Percentiles rank a stretch among this genome's conserved stretches.
Conservation (phyloP, 2,113 vertebrate species). For the Chelonoidis abingdonii region DNA sequence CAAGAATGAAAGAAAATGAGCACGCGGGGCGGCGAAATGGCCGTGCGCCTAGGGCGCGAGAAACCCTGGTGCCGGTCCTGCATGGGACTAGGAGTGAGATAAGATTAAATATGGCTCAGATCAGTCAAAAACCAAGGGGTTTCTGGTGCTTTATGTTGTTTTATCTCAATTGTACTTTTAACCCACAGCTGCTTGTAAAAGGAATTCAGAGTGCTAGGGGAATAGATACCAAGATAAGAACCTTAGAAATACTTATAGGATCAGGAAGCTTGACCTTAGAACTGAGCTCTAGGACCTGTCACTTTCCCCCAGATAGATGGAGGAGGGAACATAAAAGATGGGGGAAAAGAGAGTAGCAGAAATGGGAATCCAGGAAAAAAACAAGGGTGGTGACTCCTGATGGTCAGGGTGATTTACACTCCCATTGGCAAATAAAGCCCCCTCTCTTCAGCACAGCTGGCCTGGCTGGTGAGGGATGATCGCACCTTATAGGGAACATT, state of each 20-base stretch:
- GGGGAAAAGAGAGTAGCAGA: not conserved
- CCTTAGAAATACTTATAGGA: not conserved
- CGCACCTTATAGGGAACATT: not conserved
- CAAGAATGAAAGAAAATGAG: not conserved
- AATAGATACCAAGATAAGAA: not conserved
- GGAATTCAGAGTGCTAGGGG: not conserved
- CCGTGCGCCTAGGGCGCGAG: too few relatives aligned
- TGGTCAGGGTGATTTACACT: not conserved
- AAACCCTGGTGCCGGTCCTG: too few relatives aligned
- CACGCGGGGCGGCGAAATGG: not conserved
- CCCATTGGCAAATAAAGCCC: not conserved
- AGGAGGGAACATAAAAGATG: not conserved
- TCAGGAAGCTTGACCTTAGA: not conserved
- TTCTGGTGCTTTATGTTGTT: not conserved
- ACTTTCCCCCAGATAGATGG: not conserved
- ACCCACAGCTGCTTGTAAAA: not conserved
- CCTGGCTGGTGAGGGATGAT: not conserved
- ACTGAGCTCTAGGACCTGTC: not conserved
- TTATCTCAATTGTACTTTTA: not conserved
- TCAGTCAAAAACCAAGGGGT: not conserved
- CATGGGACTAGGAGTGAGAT: not conserved
- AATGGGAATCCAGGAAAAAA: not conserved
- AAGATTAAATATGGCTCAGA: not conserved
- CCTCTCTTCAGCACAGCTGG: conserved; percentile 10
- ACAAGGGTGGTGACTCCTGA: not conserved